phyloP scores from a whole-genome alignment of 2,113 vertebrate species.

The Jacana jacana region DNA sequence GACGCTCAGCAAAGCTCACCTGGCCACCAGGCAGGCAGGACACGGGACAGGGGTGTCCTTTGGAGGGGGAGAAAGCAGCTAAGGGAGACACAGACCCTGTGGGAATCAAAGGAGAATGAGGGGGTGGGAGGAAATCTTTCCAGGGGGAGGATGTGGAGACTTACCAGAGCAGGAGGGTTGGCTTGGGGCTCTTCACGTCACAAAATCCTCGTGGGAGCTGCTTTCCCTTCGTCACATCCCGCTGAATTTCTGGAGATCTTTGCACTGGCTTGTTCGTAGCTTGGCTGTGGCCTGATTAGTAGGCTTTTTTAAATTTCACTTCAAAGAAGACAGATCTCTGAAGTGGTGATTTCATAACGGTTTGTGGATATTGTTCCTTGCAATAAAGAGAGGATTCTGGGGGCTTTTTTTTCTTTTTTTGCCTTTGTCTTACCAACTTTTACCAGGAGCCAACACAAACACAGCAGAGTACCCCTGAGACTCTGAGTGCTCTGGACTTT shows the following conservation, averaged over 20 bases:
- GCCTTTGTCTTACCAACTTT: neutral
- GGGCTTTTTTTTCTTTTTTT: neutral
- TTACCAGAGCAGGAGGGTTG: neutral
- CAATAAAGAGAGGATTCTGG: neutral
- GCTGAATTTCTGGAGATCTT: neutral
- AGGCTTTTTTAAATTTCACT: neutral
- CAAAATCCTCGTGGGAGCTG: neutral
- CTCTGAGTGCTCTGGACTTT: neutral
- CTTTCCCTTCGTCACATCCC: neutral
- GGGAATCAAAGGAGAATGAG: too few relatives aligned
- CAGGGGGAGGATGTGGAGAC: neutral
- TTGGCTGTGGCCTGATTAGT: neutral
- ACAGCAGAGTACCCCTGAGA: too few relatives aligned
- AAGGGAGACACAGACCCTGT: neutral
- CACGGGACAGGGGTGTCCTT: neutral
- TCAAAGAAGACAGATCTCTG: neutral
- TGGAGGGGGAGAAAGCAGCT: neutral
- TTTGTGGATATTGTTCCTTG: neutral
- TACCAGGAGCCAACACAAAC: neutral
- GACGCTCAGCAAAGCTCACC: neutral
- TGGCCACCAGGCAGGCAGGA: neutral
- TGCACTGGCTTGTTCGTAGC: neutral
- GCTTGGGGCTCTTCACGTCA: neutral
- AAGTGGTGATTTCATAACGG: neutral
- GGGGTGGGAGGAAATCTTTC: neutral